Conservation (phyloP, 2,797 vertebrate species). For the Pampus argenteus region DNA sequence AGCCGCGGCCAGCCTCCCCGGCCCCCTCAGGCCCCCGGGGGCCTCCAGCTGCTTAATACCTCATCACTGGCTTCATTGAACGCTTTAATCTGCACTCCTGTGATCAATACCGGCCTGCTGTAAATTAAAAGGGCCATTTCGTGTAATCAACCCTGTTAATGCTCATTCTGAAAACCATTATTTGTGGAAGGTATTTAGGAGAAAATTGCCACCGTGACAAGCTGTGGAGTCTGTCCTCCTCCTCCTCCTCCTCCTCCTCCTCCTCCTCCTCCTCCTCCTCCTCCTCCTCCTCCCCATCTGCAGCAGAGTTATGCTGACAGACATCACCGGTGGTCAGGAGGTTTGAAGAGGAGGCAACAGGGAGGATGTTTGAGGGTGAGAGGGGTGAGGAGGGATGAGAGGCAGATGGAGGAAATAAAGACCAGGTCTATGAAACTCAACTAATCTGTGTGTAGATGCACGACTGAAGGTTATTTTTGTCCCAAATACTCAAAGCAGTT, state of each 20-base stretch:
- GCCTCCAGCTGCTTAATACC: constrained; percentile 99
- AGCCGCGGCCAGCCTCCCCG: constrained; percentile 73
- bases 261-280: not conserved
- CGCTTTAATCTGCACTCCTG: constrained; percentile 99
- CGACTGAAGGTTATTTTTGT: too few species aligned
- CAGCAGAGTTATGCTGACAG: constrained; percentile 70
- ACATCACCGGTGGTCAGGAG: constrained; percentile 83
- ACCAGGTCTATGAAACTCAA: too few species aligned
- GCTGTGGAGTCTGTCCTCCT: constrained; percentile 22
- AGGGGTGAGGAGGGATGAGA: constrained; percentile 2
- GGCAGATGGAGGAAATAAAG: constrained; percentile 15
- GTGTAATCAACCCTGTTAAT: constrained; percentile 99
- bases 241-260: not conserved
- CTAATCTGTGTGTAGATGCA: too few species aligned
- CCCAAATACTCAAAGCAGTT: too few species aligned
- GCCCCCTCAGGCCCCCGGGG: constrained; percentile 89
- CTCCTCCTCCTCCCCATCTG: too few species aligned
- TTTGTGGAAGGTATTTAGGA: constrained; percentile 99
- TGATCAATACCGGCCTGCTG: constrained; percentile 99
- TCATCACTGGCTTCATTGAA: constrained; percentile 99
- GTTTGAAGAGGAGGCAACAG: constrained; percentile 64
- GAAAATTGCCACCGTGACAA: constrained; percentile 92
- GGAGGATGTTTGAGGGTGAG: constrained; percentile 16
- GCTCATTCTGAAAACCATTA: constrained; percentile 99
- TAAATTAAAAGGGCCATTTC: constrained; percentile 99